phyloP scores from a whole-genome alignment of 2,113 vertebrate genomes.

The Chaetorhynchus papuensis region DNA sequence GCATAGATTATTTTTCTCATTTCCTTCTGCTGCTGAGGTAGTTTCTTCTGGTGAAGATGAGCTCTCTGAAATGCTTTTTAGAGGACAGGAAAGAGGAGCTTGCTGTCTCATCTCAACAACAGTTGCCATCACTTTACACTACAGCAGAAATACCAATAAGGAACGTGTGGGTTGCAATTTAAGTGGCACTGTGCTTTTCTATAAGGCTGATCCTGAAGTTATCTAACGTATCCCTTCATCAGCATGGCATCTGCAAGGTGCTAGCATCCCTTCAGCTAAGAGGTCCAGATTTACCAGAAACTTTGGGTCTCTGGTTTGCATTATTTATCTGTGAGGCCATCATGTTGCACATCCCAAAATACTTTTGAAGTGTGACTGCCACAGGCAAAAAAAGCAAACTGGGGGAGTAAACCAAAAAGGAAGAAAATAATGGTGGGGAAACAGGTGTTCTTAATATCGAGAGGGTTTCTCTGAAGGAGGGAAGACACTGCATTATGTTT shows the following conservation, averaged over 20 bases:
- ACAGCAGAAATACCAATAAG: background rate
- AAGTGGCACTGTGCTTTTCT: background rate
- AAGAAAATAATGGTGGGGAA: background rate
- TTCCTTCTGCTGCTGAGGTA: background rate
- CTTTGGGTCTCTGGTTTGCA: background rate
- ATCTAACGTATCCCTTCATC: background rate
- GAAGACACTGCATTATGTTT: background rate
- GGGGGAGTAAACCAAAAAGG: background rate
- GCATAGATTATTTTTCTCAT: background rate
- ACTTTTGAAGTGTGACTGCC: background rate
- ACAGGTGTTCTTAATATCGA: background rate
- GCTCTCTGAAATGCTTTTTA: background rate
- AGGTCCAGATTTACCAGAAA: background rate
- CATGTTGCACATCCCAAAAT: background rate
- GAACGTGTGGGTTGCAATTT: background rate
- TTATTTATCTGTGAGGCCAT: background rate
- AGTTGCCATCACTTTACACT: background rate
- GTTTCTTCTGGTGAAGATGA: background rate
- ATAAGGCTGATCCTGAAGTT: background rate
- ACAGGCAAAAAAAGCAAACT: background rate
- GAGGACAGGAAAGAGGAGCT: background rate
- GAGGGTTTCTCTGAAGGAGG: background rate
- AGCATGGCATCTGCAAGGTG: background rate
- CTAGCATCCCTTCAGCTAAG: background rate
- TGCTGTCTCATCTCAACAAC: background rate